These are phyloP conservation scores for Caenorhabditis elegans DNA, from an alignment of 1,140 invertebrate species.

Conservation along the genomic window DNA sequence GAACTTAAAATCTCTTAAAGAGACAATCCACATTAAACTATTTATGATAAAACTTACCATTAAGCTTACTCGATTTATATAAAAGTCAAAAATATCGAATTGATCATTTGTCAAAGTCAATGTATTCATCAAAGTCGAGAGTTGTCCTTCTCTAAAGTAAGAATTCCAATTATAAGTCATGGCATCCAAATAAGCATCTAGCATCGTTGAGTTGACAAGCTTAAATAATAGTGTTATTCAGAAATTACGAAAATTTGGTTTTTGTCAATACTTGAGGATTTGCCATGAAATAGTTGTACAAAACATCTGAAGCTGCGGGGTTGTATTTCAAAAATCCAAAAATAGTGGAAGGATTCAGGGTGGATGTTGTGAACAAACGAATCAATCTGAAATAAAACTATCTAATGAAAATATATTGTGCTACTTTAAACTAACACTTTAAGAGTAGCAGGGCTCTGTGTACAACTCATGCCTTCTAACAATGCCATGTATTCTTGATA, in stretches of 20 bases:
- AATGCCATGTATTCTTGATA: slow-evolving; percentile 45
- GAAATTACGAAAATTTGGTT: not conserved
- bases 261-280: not conserved
- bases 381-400: slow-evolving; percentile 19
- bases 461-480: slow-evolving; percentile 42
- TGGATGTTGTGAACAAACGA: slow-evolving; percentile 31
- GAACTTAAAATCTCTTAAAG: too few relatives aligned
- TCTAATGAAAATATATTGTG: not conserved
- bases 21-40: too few relatives aligned
- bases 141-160: not conserved
- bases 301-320: slow-evolving; percentile 17
- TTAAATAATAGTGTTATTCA: not conserved
- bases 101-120: not conserved
- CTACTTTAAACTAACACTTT: not conserved
- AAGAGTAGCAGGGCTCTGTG: slow-evolving; percentile 1
- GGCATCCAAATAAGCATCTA: slow-evolving; percentile 34
- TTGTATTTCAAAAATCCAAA: slow-evolving; percentile 33
- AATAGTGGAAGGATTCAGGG: slow-evolving; percentile 5
- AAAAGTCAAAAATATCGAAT: not conserved
- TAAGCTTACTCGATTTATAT: not conserved
- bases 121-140: not conserved
- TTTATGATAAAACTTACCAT: not conserved
- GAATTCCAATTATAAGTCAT: slow-evolving; percentile 38
- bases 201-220: not conserved
- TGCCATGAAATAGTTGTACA: slow-evolving; percentile 14